Base-by-base conservation (phyloP, 1,140 invertebrate genomes). In the Coenobita brevimanus region DNA sequence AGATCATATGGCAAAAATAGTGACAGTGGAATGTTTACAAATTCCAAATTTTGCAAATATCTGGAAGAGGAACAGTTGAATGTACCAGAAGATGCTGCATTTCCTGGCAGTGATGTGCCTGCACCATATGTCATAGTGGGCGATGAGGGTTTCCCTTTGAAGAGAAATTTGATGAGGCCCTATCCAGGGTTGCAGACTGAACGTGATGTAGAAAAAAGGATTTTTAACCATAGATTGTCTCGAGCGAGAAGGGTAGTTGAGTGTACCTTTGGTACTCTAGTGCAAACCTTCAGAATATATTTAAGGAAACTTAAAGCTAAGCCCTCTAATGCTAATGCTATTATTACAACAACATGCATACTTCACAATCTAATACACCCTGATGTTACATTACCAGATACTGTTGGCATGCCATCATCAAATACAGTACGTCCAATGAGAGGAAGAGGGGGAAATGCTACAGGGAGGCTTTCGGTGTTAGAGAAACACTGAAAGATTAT, bases 401-500 rank as follows among this genome's bases (percentile, higher is more conserved):
- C n/a, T n/a, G n/a, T n/a, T n/a, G n/a, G n/a, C n/a, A n/a, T n/a
- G n/a, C n/a, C n/a, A n/a, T n/a, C 27, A 50, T 82, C 15, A 38
- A n/a, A 60, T 15, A 27, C 6, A 13, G 15, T 80, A 80, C 54
- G 27, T 71, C 82, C 69, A 81, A 69, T 83, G 24, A 83, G 62
- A 83, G 60, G 82, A 83, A 41, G 62, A 41, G 62, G 64, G 17
- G 82, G 71, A 41, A 83, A 69, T 67, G 60, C 82, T 43, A 71
- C 62, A 69, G 38, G 33, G 69, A 41, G 41, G 62, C 57, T 71
- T 83, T 83, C 24, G 64, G 24, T 43, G 69, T 67, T 4, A 83
- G 82, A 83, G 82, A 83, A 41, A 69, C 27, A 73, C 30, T 83
- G 33, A 83, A 83, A 69, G 64, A 83, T 43, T 54, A 85, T 81